Evolutionary conservation across 2,888 invertebrate genomes (phyloP), one percentile per base, ranked within the genome.

Genomic region (Eupithecia pulchellata): DNA sequence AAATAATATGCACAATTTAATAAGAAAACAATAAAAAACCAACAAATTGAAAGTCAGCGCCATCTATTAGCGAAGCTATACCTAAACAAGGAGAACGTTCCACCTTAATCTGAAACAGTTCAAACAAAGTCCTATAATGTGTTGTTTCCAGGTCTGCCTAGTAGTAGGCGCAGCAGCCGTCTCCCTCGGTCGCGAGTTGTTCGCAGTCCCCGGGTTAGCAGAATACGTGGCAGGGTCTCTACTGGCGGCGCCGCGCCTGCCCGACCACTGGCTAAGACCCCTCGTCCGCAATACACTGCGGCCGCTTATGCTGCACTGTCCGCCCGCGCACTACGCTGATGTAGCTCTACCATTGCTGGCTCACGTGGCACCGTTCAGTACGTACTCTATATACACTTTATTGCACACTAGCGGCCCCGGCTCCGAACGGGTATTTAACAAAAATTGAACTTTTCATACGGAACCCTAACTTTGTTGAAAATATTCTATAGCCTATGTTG

Each of bases 141-240:
- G 17, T 30, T 69, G 17, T 52, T n/a, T 2, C 1, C 82, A 90
- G 89, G 96, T 96, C 78, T 97, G 98, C 83, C 89, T 89, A 74
- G 83, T 92, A 42, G 89, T 92, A 60, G 93, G 94, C 74, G 96
- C 97, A 42, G 96, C 97, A 58, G 97, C 97, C 0, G 95, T 95
- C 20, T 96, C 97, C 8, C 94, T 99, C n/a, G 98, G 98, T 0
- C 95, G 97, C 79, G 98, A 98, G 92, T 96, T 99, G 81, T 99
- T 98, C 91, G 96, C 96, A 75, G 94, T 97, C 74, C 95, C 97
- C 9, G 97, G 97, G 64, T 95, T 99, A 66, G 96, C 97, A 47
- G 95, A 95, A 75, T 97, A 97, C 66, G 94, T 99, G 64, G 94
- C 96, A 2, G 96, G 95, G 77, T 96, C 97, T 69, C 95, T 97